Percentiles rank a stretch among this genome's conserved stretches.
Evolutionary conservation across 2,888 invertebrate species (phyloP).

Genomic region (Luperina nickerlii): DNA sequence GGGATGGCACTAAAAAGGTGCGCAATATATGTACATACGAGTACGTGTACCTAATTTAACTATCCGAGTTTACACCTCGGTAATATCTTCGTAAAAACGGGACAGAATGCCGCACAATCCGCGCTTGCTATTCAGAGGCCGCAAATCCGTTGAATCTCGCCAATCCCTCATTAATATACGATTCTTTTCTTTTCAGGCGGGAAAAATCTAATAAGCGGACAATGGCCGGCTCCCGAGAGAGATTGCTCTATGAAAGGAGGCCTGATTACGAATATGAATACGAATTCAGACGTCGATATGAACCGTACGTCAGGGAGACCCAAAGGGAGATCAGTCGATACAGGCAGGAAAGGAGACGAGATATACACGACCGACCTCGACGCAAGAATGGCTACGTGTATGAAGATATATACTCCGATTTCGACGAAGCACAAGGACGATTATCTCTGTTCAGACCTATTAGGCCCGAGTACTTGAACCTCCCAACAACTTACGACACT

Average conservation of each 20-base stretch:
- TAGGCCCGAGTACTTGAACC: constrained; percentile 86
- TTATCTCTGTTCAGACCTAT: constrained; percentile 87
- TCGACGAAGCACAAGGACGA: constrained; percentile 87
- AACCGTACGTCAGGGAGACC: constrained; percentile 67
- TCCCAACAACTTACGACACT: constrained; percentile 82
- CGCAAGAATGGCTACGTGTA: constrained; percentile 87
- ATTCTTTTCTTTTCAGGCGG: constrained; percentile 78
- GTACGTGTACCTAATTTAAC: constrained; percentile 53
- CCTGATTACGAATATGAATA: constrained; percentile 79
- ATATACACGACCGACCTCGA: constrained; percentile 74
- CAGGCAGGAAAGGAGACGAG: constrained; percentile 72
- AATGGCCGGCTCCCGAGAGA: constrained; percentile 87
- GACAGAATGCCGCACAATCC: constrained; percentile 41
- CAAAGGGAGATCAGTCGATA: constrained; percentile 70
- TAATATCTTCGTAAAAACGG: constrained; percentile 57
- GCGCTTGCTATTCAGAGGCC: constrained; percentile 50
- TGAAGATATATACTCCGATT: constrained; percentile 89
- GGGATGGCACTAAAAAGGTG: constrained; percentile 52
- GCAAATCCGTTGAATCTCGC: constrained; percentile 66
- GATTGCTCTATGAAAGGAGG: constrained; percentile 84
- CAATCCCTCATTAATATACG: constrained; percentile 71
- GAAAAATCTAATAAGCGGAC: constrained; percentile 75
- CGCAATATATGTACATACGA: background rate
- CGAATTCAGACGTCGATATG: constrained; percentile 77
- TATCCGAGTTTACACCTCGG: constrained; percentile 50